Percentiles rank a stretch among this genome's conserved stretches.
These are phyloP conservation scores for Dione vanillae DNA, from an alignment of 2,888 invertebrate species.

Conservation along the genomic window DNA sequence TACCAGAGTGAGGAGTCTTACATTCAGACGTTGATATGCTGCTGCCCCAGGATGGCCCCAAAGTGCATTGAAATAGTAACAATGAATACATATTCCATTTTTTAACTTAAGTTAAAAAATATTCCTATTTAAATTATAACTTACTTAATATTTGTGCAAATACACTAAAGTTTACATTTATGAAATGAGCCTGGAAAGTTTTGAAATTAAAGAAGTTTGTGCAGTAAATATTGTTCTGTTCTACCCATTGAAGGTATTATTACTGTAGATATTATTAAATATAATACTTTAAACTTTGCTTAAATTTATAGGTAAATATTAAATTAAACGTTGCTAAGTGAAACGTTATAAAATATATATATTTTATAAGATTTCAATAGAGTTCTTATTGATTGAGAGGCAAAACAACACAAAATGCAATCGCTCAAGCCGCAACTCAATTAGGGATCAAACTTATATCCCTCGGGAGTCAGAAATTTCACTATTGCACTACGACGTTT, in stretches of 20 bases:
- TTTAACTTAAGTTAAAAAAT: slow-evolving; percentile 6
- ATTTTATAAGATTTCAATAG: too few relatives aligned
- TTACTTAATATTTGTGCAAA: slow-evolving; percentile 12
- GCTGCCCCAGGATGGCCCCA: too few relatives aligned
- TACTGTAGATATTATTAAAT: slow-evolving; percentile 1
- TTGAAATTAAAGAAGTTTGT: slow-evolving; percentile 32
- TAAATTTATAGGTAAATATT: neutral
- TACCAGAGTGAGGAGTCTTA: too few relatives aligned
- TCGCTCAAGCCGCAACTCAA: neutral
- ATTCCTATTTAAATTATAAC: slow-evolving; percentile 1
- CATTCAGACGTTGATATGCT: too few relatives aligned
- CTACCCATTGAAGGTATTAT: slow-evolving; percentile 14
- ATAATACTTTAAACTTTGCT: neutral
- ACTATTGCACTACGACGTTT: slow-evolving; percentile 18
- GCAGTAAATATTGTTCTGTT: slow-evolving; percentile 28
- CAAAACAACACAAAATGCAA: too few relatives aligned
- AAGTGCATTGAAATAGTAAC: too few relatives aligned
- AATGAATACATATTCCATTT: neutral
- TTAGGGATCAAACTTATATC: neutral
- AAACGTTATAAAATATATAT: too few relatives aligned
- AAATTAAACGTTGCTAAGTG: neutral
- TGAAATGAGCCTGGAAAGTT: slow-evolving; percentile 31
- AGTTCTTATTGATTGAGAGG: too few relatives aligned
- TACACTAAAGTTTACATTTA: slow-evolving; percentile 24
- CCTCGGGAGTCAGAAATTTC: neutral